These are phyloP conservation scores for Entomobrya multifasciata DNA, from an alignment of 2,888 invertebrate species.

Conservation along the genomic window DNA sequence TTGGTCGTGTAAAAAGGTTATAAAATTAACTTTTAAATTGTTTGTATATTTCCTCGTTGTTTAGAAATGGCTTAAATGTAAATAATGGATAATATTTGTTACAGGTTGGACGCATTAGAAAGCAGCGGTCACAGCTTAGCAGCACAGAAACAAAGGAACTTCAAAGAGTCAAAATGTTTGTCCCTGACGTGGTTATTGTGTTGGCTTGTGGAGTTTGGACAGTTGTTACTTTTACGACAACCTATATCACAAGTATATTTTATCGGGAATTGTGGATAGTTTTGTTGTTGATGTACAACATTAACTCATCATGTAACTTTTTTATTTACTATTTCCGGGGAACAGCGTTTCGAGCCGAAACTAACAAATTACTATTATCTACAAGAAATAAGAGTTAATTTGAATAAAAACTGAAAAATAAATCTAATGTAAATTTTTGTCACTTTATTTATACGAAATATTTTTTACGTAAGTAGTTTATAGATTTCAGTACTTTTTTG, in stretches of 20 bases:
- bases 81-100: background rate
- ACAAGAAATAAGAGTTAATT: no score
- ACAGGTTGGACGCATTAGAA: background rate
- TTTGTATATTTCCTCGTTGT: no score
- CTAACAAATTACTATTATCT: no score
- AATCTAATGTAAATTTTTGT: no score
- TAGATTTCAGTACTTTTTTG: no score
- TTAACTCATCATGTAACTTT: background rate
- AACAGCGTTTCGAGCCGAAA: background rate
- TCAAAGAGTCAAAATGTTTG: background rate
- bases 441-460: no score
- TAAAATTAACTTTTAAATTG: background rate
- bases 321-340: constrained; percentile 1
- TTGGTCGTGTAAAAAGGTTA: background rate
- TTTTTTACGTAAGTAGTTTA: no score
- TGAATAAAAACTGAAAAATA: no score
- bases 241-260: background rate
- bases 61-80: no score
- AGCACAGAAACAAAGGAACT: background rate
- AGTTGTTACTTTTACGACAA: background rate
- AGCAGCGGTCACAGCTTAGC: background rate
- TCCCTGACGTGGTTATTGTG: background rate
- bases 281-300: background rate
- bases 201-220: background rate
- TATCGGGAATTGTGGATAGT: background rate